These are phyloP conservation scores for Aphelocoma californica DNA, from an alignment of 2,797 vertebrate species.

Conservation along the genomic window DNA sequence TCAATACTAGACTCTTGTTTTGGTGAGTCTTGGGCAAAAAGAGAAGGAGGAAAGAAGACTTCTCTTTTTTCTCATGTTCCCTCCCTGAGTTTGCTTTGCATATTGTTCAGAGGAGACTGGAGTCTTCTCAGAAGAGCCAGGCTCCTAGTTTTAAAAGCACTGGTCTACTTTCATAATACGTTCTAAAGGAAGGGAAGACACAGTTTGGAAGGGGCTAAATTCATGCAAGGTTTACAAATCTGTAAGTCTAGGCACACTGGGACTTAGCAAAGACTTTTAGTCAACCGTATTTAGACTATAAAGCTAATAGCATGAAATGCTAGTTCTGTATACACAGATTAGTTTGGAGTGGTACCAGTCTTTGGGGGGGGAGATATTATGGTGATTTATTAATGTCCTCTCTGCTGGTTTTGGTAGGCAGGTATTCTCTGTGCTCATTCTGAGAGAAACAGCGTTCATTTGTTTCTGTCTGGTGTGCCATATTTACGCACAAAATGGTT, in stretches of 20 bases:
- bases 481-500: background rate
- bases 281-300: background rate
- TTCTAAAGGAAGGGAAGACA: background rate
- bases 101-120: conserved; percentile 42
- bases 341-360: background rate
- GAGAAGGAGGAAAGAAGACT: conserved; percentile 57
- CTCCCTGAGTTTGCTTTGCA: conserved; percentile 60
- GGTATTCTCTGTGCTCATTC: background rate
- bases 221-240: background rate
- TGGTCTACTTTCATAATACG: background rate
- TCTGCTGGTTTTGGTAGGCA: background rate
- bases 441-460: background rate
- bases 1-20: conserved; percentile 71
- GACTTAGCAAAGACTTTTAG: background rate
- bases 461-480: background rate
- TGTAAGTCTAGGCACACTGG: background rate
- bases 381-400: background rate
- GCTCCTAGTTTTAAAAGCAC: conserved; percentile 33
- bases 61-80: conserved; percentile 57
- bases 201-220: background rate
- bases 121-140: conserved; percentile 27
- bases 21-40: conserved; percentile 51
- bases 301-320: background rate
- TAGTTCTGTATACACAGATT: background rate
- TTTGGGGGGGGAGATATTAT: background rate